phyloP scores from a whole-genome alignment of 2,888 invertebrate genomes.

The Parelbella ahira region DNA sequence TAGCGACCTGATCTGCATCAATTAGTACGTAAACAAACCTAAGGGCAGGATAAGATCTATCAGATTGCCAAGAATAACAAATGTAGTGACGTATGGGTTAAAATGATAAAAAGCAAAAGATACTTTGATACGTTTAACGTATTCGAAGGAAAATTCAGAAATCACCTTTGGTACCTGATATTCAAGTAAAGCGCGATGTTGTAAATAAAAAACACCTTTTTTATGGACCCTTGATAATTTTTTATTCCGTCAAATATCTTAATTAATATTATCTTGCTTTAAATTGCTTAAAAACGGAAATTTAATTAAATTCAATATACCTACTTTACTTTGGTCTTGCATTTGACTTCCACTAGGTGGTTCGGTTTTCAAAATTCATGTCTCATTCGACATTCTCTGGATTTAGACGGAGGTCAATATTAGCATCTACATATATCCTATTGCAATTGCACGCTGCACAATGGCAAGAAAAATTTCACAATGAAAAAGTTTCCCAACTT shows the following conservation, averaged over 20 bases:
- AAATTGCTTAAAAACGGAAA: too few species aligned
- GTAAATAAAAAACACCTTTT: too few species aligned
- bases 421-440: slow-evolving; percentile 25
- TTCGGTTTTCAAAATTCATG: slow-evolving; percentile 1
- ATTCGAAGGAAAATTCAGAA: neutral
- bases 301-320: too few species aligned
- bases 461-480: slow-evolving; percentile 51
- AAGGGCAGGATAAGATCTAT: slow-evolving; percentile 18
- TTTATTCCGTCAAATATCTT: too few species aligned
- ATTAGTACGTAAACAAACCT: slow-evolving; percentile 20
- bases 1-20: slow-evolving; percentile 17
- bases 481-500: slow-evolving; percentile 62
- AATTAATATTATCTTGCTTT: too few species aligned
- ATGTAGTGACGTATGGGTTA: slow-evolving; percentile 5
- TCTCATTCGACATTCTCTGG: slow-evolving; percentile 13
- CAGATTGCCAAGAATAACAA: slow-evolving; percentile 7
- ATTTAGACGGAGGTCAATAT: slow-evolving; percentile 21
- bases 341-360: too few species aligned
- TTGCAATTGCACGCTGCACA: slow-evolving; percentile 33
- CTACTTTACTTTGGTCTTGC: too few species aligned
- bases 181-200: too few species aligned
- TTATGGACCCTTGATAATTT: too few species aligned
- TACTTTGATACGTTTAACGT: too few species aligned
- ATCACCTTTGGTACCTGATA: neutral
- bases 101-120: too few species aligned